Percentiles rank a stretch among this genome's conserved stretches.
Conservation (phyloP, 2,797 vertebrate genomes). For the Rhodeus uyekii region DNA sequence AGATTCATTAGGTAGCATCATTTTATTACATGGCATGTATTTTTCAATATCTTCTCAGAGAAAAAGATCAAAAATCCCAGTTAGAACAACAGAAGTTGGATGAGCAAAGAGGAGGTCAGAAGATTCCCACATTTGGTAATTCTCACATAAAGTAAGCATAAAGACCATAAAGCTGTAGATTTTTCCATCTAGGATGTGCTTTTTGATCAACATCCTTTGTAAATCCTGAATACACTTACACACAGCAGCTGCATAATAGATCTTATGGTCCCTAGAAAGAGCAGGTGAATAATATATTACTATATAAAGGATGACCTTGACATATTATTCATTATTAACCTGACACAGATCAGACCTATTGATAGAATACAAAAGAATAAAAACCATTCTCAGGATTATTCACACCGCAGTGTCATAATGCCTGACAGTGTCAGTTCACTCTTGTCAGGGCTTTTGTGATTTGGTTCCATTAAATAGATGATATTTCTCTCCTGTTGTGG, state of each 20-base stretch:
- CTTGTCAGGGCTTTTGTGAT: slow-evolving; percentile 7
- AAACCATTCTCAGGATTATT: slow-evolving; percentile 1
- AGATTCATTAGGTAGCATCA: background rate
- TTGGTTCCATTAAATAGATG: slow-evolving; percentile 4
- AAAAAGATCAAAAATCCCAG: background rate
- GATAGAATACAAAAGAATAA: background rate
- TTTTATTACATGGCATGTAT: background rate
- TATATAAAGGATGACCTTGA: slow-evolving; percentile 9
- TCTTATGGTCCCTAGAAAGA: no score
- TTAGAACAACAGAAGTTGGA: background rate
- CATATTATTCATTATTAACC: background rate
- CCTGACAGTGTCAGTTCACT: slow-evolving; percentile 3
- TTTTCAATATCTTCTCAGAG: background rate
- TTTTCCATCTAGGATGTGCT: background rate
- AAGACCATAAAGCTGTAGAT: background rate
- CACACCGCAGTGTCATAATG: slow-evolving; percentile 19
- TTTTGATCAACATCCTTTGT: background rate
- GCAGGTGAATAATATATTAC: background rate
- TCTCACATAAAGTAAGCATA: background rate
- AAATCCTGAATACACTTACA: background rate
- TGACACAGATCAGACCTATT: background rate
- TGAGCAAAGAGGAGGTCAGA: background rate
- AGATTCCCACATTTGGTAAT: background rate
- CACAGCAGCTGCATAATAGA: background rate
- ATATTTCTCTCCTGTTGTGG: background rate